These are phyloP conservation scores for Thymelicus lineola DNA, from an alignment of 2,888 invertebrate genomes.

Conservation along the genomic window DNA sequence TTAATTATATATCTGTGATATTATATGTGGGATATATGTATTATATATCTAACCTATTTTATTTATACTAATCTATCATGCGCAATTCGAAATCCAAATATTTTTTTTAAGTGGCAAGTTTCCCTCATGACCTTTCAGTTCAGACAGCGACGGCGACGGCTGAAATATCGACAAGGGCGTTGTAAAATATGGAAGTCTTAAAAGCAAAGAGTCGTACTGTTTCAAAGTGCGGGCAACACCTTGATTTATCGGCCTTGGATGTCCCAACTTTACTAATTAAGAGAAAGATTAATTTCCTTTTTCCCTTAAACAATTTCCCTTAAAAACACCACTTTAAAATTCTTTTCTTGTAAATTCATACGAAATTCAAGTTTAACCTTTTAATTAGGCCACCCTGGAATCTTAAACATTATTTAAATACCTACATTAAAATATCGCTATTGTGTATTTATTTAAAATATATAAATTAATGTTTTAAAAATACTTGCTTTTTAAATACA, in stretches of 20 bases:
- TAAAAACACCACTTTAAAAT: slow-evolving; percentile 59
- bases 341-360: slow-evolving; percentile 25
- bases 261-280: slow-evolving; percentile 81
- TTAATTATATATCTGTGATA: too few species aligned
- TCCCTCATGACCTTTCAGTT: slow-evolving; percentile 19
- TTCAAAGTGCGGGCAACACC: slow-evolving; percentile 70
- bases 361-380: slow-evolving; percentile 30
- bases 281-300: slow-evolving; percentile 82
- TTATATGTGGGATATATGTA: too few species aligned
- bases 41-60: too few species aligned
- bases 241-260: slow-evolving; percentile 81
- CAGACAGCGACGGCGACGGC: slow-evolving; percentile 45
- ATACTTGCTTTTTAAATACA: too few species aligned
- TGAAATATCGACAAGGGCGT: slow-evolving; percentile 63
- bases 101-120: slow-evolving; percentile 20
- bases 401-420: too few species aligned
- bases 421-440: too few species aligned
- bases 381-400: slow-evolving; percentile 9
- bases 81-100: too few species aligned
- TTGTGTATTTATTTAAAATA: too few species aligned
- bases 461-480: too few species aligned
- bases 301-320: slow-evolving; percentile 78
- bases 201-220: slow-evolving; percentile 63
- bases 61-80: too few species aligned
- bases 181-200: slow-evolving; percentile 64